Percentiles rank a stretch among this genome's conserved stretches.
These are phyloP conservation scores for Cardiocondyla obscurior DNA, from an alignment of 1,140 invertebrate species.

Conservation along the genomic window DNA sequence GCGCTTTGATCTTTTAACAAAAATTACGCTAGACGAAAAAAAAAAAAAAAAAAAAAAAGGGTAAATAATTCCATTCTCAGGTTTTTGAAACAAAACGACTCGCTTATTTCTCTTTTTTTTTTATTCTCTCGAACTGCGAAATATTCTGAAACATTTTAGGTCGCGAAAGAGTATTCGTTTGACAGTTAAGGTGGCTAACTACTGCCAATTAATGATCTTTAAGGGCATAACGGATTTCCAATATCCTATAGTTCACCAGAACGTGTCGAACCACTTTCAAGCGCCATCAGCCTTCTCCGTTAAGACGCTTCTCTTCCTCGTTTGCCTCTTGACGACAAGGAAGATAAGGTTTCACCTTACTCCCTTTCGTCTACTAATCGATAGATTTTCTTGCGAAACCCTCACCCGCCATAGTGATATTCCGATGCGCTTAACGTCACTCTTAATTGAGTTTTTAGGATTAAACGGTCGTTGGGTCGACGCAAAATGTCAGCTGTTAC, in stretches of 20 bases:
- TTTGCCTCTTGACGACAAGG: conserved; percentile 44
- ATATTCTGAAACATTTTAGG: neutral
- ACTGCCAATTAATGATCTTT: conserved; percentile 68
- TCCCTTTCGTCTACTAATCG: conserved; percentile 43
- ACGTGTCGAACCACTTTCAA: conserved; percentile 53
- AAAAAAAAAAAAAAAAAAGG: neutral
- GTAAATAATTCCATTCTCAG: too few species aligned
- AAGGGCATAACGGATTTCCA: conserved; percentile 68
- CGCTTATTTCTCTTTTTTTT: conserved; percentile 3
- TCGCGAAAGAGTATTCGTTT: neutral
- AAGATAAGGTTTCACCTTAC: conserved; percentile 45
- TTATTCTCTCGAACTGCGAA: neutral
- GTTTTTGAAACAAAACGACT: neutral
- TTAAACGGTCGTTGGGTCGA: conserved; percentile 11
- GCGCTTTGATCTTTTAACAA: neutral
- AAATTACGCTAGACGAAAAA: neutral
- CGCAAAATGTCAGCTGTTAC: neutral
- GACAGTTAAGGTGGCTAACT: conserved; percentile 56
- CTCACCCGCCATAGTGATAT: conserved; percentile 16
- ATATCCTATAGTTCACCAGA: conserved; percentile 70
- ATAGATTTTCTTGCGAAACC: conserved; percentile 55
- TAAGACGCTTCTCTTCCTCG: conserved; percentile 39
- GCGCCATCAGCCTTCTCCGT: conserved; percentile 42
- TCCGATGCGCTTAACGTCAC: neutral
- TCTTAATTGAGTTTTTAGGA: conserved; percentile 52